These are phyloP conservation scores for Drosophila virilis DNA, from an alignment of 1,140 invertebrate species.

Conservation along the genomic window DNA sequence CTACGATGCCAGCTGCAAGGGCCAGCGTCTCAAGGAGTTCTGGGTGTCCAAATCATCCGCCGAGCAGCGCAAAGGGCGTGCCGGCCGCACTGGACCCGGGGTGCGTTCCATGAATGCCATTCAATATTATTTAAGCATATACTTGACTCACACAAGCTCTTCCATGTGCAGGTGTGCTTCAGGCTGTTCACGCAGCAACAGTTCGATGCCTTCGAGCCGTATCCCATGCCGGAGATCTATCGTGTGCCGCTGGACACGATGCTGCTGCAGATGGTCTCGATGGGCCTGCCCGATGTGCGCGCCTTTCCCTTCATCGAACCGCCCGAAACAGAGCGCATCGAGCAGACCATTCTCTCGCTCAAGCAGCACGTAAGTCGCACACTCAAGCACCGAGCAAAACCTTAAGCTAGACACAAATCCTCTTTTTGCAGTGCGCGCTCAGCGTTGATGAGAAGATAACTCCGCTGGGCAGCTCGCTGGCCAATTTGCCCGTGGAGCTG, in stretches of 20 bases:
- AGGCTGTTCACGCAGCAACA: slow-evolving; percentile 94
- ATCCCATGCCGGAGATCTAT: slow-evolving; percentile 95
- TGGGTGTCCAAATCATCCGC: slow-evolving; percentile 99
- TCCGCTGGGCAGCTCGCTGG: slow-evolving; percentile 93
- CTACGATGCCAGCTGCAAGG: slow-evolving; percentile 94
- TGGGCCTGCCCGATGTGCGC: slow-evolving; percentile 95
- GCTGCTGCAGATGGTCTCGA: slow-evolving; percentile 96
- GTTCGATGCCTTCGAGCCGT: slow-evolving; percentile 89
- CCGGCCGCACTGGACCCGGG: slow-evolving; percentile 90
- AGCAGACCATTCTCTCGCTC: slow-evolving; percentile 93
- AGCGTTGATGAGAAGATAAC: slow-evolving; percentile 94
- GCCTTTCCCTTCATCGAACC: slow-evolving; percentile 98
- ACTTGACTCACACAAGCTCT: too few relatives aligned
- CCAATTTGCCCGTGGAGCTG: slow-evolving; percentile 97
- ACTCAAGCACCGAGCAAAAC: too few relatives aligned
- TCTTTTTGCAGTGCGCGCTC: slow-evolving; percentile 89
- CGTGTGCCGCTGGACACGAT: slow-evolving; percentile 96
- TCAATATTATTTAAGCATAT: background rate
- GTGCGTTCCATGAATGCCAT: slow-evolving; percentile 39
- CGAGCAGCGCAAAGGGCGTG: slow-evolving; percentile 97
- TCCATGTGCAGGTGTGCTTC: slow-evolving; percentile 85
- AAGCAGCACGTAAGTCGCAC: slow-evolving; percentile 91
- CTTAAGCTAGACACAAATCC: too few relatives aligned
- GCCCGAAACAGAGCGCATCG: slow-evolving; percentile 92
- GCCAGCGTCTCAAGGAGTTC: slow-evolving; percentile 95